These are phyloP conservation scores for Eleutherodactylus coqui DNA, from an alignment of 2,797 vertebrate species.

Conservation along the genomic window DNA sequence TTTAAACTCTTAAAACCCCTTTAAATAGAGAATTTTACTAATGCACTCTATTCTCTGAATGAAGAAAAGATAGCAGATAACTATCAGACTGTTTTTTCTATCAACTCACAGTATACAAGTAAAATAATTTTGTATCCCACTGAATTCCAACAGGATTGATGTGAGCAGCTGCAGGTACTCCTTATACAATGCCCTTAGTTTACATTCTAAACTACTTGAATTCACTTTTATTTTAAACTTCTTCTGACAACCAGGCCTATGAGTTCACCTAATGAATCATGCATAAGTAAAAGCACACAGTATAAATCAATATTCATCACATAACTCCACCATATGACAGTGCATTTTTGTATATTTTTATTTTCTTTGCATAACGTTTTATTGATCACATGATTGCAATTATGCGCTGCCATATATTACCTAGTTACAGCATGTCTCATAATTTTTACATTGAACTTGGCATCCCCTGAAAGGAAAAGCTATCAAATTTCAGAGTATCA, in stretches of 20 bases:
- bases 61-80: not conserved
- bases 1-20: not conserved
- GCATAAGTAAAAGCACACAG: not conserved
- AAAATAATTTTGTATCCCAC: not conserved
- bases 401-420: not conserved
- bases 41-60: not conserved
- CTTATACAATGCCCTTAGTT: not conserved
- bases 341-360: not conserved
- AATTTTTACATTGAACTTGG: conserved; percentile 19
- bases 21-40: not conserved
- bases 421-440: not conserved
- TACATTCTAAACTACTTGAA: not conserved
- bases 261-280: not conserved
- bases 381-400: conserved; percentile 10
- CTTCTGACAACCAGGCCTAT: conserved; percentile 22
- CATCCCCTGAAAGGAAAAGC: conserved; percentile 9
- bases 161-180: not conserved
- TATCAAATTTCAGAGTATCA: conserved; percentile 40
- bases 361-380: not conserved
- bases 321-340: not conserved
- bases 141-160: too few species aligned
- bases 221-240: not conserved
- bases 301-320: not conserved
- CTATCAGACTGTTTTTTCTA: not conserved
- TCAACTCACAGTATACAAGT: not conserved